Evolutionary conservation across 2,888 invertebrate species (phyloP).

Genomic region (Sarcophaga rosellei): DNA sequence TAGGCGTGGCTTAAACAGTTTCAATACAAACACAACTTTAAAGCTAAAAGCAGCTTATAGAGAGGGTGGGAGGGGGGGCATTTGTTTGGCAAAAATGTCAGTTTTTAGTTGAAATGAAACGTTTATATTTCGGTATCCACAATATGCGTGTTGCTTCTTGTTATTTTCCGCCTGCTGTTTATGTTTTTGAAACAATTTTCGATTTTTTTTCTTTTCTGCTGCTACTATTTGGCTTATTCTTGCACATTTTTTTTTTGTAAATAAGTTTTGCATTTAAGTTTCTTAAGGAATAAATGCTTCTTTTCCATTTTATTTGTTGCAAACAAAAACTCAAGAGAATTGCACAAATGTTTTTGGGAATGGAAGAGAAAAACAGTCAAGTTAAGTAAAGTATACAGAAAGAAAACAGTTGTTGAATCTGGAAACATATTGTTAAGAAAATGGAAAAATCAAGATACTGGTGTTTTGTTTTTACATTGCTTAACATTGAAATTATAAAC

Average conservation of each 20-base stretch:
- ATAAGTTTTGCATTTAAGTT: conserved; percentile 55
- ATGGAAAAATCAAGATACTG: too few species aligned
- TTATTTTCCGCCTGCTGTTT: conserved; percentile 54
- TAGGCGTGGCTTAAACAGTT: conserved; percentile 56
- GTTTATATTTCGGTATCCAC: conserved; percentile 49
- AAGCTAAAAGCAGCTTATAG: neutral
- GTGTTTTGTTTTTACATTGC: too few species aligned
- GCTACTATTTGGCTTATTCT: neutral
- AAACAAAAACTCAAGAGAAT: conserved; percentile 17
- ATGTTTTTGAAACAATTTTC: conserved; percentile 28
- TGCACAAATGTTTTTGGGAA: conserved; percentile 16
- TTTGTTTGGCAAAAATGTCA: conserved; percentile 56
- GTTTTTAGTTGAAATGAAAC: conserved; percentile 56
- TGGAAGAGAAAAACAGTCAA: neutral
- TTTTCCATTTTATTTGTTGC: conserved; percentile 12
- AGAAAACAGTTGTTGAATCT: too few species aligned
- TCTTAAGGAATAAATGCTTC: conserved; percentile 19
- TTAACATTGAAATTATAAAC: too few species aligned
- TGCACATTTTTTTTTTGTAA: conserved; percentile 1
- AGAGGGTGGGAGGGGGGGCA: neutral
- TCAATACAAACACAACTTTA: neutral
- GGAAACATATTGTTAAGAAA: too few species aligned
- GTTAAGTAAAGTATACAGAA: neutral
- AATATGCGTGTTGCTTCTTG: conserved; percentile 57
- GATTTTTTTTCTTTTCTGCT: conserved; percentile 1